Conservation (phyloP, 2,888 invertebrate genomes). For the Pterostichus madidus region DNA sequence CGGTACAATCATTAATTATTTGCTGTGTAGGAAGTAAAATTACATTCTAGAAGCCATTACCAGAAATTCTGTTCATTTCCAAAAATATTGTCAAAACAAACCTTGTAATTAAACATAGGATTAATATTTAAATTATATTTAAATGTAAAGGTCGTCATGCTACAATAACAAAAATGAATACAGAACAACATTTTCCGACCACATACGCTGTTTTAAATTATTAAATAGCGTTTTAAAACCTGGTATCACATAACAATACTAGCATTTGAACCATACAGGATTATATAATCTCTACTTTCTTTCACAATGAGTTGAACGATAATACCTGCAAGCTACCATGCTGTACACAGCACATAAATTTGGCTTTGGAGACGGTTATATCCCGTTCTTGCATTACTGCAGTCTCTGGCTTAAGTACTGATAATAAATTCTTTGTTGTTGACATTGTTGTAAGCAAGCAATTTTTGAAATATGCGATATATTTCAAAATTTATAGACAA, state of each 20-base stretch:
- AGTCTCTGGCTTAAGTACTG: neutral
- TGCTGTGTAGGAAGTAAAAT: no score
- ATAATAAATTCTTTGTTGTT: conserved; percentile 24
- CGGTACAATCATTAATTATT: neutral
- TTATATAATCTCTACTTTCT: conserved; percentile 15
- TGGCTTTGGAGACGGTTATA: conserved; percentile 5
- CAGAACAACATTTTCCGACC: neutral
- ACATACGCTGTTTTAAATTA: conserved; percentile 10
- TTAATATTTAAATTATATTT: conserved; percentile 11
- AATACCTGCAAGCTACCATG: conserved; percentile 2
- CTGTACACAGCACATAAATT: conserved; percentile 11
- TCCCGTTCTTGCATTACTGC: neutral
- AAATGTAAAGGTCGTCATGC: conserved; percentile 3
- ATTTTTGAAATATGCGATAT: conserved; percentile 13
- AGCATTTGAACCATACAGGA: conserved; percentile 8
- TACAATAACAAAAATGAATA: neutral
- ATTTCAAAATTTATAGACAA: neutral
- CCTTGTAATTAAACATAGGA: neutral
- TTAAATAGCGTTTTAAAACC: conserved; percentile 10
- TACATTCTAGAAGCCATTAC: no score
- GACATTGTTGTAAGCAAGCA: conserved; percentile 1
- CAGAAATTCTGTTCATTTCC: no score
- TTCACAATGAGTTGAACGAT: neutral
- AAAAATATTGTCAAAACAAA: neutral
- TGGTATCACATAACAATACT: conserved; percentile 13